Conservation (phyloP, 30 jellyfish, hydroid and myxozoan genomes). For the Cassiopea xamachana region DNA sequence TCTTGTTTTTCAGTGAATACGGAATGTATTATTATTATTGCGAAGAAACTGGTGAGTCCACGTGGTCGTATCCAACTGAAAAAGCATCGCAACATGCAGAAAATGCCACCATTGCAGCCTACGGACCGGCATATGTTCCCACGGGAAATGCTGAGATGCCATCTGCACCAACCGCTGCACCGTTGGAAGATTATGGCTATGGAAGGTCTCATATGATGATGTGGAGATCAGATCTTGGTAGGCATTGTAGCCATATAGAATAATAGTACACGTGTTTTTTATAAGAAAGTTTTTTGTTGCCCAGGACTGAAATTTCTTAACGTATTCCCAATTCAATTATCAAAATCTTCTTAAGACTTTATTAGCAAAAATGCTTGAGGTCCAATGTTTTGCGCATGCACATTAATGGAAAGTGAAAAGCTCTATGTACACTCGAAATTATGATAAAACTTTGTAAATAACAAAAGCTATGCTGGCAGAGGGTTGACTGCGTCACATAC, state of each 20-base stretch:
- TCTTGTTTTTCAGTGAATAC: constrained; percentile 61
- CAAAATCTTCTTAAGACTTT: too few species aligned
- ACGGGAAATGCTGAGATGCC: constrained; percentile 26
- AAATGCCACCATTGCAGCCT: background rate
- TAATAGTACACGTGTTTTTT: background rate
- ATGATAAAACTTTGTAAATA: too few species aligned
- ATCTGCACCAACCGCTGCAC: constrained; percentile 48
- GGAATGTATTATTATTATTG: constrained; percentile 88
- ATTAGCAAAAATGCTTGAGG: too few species aligned
- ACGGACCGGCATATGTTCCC: constrained; percentile 18
- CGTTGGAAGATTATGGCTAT: constrained; percentile 61
- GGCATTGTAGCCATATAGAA: background rate
- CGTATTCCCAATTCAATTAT: too few species aligned
- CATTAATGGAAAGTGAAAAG: too few species aligned
- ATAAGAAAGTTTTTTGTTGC: too few species aligned
- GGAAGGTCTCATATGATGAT: constrained; percentile 75
- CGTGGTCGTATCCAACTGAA: constrained; percentile 86
- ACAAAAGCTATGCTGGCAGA: too few species aligned
- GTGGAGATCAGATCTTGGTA: constrained; percentile 75
- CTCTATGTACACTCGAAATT: too few species aligned
- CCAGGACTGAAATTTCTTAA: too few species aligned
- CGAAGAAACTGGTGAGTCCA: constrained; percentile 85
- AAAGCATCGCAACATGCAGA: background rate
- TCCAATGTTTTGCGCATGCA: too few species aligned
- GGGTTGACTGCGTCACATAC: too few species aligned